Conservation (phyloP, 2,113 vertebrate genomes). For the Dicentrarchus labrax region DNA sequence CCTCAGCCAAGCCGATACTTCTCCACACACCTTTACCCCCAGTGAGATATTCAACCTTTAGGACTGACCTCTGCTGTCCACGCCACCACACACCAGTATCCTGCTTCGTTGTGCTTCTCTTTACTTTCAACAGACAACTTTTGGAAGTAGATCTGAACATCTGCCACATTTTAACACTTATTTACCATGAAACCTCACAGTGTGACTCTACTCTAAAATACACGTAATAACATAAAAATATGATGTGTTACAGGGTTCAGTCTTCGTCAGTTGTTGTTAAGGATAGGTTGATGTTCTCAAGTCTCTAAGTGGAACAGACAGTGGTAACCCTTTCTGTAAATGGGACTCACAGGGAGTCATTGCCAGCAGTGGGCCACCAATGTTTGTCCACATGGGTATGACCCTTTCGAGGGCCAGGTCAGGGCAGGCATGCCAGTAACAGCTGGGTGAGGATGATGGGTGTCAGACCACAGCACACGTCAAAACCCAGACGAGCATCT, state of each 20-base stretch:
- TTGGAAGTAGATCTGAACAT: constrained; percentile 38
- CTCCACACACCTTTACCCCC: background rate
- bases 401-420: constrained; percentile 68
- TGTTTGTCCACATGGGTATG: constrained; percentile 81
- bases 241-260: background rate
- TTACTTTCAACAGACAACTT: constrained; percentile 45
- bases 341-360: constrained; percentile 64
- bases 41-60: constrained; percentile 6
- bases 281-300: constrained; percentile 38
- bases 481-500: constrained; percentile 65
- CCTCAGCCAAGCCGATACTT: background rate
- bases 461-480: constrained; percentile 76
- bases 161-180: constrained; percentile 64
- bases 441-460: constrained; percentile 80
- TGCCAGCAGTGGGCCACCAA: constrained; percentile 75
- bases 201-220: constrained; percentile 26
- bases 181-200: constrained; percentile 68
- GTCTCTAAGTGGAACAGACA: constrained; percentile 74
- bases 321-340: constrained; percentile 66
- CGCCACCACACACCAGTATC: constrained; percentile 7
- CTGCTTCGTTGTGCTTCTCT: constrained; percentile 6
- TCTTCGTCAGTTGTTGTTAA: constrained; percentile 46
- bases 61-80: background rate
- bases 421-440: constrained; percentile 66
- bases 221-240: constrained; percentile 21